Conservation (phyloP, 2,113 vertebrate genomes). For the Phaetusa simplex region DNA sequence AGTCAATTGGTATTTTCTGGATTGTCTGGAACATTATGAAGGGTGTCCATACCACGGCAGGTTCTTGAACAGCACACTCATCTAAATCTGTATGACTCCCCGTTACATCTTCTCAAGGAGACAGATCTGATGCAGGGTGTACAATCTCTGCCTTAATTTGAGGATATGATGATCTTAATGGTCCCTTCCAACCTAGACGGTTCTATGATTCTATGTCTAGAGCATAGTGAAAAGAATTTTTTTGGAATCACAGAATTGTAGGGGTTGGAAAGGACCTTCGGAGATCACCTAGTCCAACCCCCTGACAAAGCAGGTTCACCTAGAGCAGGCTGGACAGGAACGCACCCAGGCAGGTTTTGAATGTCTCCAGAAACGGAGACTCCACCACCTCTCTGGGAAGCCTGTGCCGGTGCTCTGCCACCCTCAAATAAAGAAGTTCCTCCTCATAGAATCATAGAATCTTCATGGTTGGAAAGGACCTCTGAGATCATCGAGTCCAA, state of each 20-base stretch:
- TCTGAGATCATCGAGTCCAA: no score
- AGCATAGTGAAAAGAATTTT: background rate
- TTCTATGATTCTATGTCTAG: background rate
- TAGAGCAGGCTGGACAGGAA: no score
- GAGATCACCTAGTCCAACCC: no score
- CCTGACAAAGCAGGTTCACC: no score
- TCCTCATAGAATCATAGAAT: no score
- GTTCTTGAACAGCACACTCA: background rate
- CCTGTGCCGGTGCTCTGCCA: no score
- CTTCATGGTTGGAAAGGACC: no score
- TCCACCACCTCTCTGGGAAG: no score
- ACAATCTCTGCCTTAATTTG: background rate
- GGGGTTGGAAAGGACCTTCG: no score
- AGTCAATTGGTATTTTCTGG: background rate
- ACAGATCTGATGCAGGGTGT: background rate
- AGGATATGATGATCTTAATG: background rate
- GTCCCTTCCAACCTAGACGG: background rate
- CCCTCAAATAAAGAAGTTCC: no score
- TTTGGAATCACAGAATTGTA: background rate
- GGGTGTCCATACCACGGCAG: background rate
- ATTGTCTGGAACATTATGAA: background rate
- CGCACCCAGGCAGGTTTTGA: no score
- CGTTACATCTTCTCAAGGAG: background rate
- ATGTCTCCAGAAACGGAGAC: no score
- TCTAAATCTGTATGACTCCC: background rate